Percentiles rank a stretch among this genome's conserved stretches.
phyloP scores from a whole-genome alignment of 2,888 invertebrate species.

The Nycteola revayana region DNA sequence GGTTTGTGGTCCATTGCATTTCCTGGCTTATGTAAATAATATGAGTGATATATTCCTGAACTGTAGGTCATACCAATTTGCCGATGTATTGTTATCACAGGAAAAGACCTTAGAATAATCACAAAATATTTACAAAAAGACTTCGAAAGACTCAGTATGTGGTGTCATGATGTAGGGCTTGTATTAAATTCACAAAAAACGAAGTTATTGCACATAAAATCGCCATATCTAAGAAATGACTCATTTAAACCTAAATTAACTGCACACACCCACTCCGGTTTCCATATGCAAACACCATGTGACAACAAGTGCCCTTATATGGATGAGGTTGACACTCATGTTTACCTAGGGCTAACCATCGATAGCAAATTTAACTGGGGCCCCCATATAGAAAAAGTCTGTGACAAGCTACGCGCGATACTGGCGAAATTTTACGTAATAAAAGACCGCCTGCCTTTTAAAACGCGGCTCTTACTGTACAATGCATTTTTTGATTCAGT shows the following conservation, averaged over 20 bases:
- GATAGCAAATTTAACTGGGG: conserved; percentile 1
- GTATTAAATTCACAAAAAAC: conserved; percentile 1
- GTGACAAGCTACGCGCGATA: conserved; percentile 1
- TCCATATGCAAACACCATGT: neutral
- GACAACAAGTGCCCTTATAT: neutral
- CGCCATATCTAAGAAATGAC: neutral
- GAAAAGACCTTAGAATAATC: neutral
- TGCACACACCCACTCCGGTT: neutral
- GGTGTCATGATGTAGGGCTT: conserved; percentile 1
- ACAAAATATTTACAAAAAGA: neutral
- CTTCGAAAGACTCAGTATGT: neutral
- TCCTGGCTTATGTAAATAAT: conserved; percentile 1
- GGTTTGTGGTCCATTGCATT: conserved; percentile 2
- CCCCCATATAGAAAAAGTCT: conserved; percentile 1
- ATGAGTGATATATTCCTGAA: neutral
- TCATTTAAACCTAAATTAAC: neutral
- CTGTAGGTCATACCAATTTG: neutral
- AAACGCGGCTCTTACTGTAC: neutral
- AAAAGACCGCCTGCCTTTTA: neutral
- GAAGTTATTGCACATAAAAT: conserved; percentile 1
- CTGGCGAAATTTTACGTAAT: conserved; percentile 1
- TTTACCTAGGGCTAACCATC: conserved; percentile 1
- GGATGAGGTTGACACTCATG: neutral
- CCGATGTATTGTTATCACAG: conserved; percentile 1
- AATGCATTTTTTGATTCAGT: neutral